Evolutionary conservation across 2,113 vertebrate genomes (phyloP), one percentile per base, ranked within the genome.

Genomic region (Nipponia nippon): DNA sequence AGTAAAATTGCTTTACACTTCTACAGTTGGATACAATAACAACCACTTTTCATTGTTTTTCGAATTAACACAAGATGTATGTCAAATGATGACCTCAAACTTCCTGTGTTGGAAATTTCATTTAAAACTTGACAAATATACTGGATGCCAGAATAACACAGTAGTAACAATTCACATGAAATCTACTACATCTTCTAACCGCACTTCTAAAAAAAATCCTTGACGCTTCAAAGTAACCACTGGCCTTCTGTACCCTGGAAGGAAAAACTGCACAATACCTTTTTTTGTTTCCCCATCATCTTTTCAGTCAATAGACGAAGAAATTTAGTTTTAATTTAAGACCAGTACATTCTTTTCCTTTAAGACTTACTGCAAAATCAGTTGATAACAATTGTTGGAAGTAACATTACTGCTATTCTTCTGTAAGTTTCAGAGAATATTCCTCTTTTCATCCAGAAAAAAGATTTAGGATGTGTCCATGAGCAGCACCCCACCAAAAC

Each of bases 81-180:
- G 73, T 94, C 94, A 98, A 96, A 97, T 92, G 88, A 97, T 97
- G 93, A 93, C 77, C 96, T 97, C 94, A 97, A 90, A 95, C 72
- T 95, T 94, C 63, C 83, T 66, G 32, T 77, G 86, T 42, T 97
- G 91, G 88, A 89, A 96, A 94, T 93, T 97, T 97, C 88, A 96
- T 97, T 97, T 96, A 96, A 96, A 96, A 69, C 40, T 89, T 95
- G 96, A 85, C 66, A 97, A 95, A 96, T 85, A 96, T 44, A 81
- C 89, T 92, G 73, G 52, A 75, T 96, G 67, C 44, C 53, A 87
- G 50, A 93, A 79, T 50, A 96, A 87, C 65, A 71, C 0, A 81
- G 66, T 83, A 93, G 47, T 67, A 96, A 79, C 50, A 73, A 87
- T 29, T 88, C 75, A 55, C 46, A 46, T 47, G 52, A 61, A 77